These are phyloP conservation scores for Notodromas monacha DNA, from an alignment of 2,888 invertebrate species.

Conservation along the genomic window DNA sequence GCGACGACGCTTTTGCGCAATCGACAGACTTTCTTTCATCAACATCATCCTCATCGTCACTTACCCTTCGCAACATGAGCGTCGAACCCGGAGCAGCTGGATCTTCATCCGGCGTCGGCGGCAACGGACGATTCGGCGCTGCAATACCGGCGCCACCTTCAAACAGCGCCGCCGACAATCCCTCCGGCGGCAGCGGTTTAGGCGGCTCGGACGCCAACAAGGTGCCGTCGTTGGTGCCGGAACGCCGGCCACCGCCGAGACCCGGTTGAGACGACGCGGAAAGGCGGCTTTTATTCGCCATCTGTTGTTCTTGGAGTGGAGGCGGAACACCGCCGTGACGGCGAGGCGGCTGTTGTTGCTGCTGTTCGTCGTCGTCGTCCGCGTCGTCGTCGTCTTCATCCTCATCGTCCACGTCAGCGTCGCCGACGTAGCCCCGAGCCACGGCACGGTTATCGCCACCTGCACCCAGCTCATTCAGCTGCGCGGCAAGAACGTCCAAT, in stretches of 20 bases:
- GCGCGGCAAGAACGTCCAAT: conserved; percentile 78
- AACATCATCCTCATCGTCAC: conserved; percentile 1
- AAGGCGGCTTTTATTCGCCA: not conserved
- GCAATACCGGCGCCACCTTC: not conserved
- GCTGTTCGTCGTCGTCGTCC: conserved; percentile 12
- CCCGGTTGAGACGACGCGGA: no score
- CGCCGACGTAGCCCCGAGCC: conserved; percentile 8
- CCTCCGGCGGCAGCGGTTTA: conserved; percentile 36
- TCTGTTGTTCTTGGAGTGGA: no score
- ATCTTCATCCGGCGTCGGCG: conserved; percentile 63
- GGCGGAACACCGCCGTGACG: conserved; percentile 11
- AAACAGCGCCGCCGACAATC: not conserved
- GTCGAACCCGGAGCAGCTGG: conserved; percentile 11
- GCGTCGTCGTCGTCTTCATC: conserved; percentile 14
- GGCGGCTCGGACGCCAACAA: conserved; percentile 82
- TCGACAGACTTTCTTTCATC: no score
- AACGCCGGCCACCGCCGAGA: conserved; percentile 21
- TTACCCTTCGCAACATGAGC: not conserved
- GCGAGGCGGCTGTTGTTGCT: conserved; percentile 12
- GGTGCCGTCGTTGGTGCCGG: conserved; percentile 64
- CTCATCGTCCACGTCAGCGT: conserved; percentile 29
- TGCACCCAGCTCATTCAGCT: conserved; percentile 54
- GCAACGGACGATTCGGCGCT: conserved; percentile 45
- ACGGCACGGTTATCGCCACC: conserved; percentile 7
- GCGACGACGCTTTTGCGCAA: no score